These are phyloP conservation scores for Drosophila borealis DNA, from an alignment of 2,888 invertebrate species.

Conservation along the genomic window DNA sequence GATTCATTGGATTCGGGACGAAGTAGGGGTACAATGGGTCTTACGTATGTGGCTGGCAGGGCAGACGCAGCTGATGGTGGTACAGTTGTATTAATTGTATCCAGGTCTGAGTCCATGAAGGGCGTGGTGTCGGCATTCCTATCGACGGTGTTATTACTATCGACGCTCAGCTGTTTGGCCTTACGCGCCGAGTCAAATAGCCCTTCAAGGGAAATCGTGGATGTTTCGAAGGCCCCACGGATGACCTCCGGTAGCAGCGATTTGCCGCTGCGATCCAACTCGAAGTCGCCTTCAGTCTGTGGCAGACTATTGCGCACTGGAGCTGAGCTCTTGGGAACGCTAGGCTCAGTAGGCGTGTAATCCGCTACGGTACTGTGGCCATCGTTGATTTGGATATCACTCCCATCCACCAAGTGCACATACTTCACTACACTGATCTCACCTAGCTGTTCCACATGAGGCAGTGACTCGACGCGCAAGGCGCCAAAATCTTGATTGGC, in stretches of 20 bases:
- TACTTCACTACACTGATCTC: slow-evolving; percentile 89
- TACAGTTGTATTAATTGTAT: slow-evolving; percentile 10
- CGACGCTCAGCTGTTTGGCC: slow-evolving; percentile 79
- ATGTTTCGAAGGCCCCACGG: slow-evolving; percentile 86
- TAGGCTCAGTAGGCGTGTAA: slow-evolving; percentile 83
- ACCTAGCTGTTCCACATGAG: slow-evolving; percentile 88
- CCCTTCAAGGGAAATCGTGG: slow-evolving; percentile 89
- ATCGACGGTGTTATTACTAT: slow-evolving; percentile 36
- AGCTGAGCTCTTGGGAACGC: slow-evolving; percentile 37
- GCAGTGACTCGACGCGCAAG: slow-evolving; percentile 87
- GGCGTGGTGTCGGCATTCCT: slow-evolving; percentile 43
- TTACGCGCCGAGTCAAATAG: slow-evolving; percentile 87
- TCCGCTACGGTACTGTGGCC: slow-evolving; percentile 85
- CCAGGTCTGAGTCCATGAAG: background rate
- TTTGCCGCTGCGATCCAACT: slow-evolving; percentile 73
- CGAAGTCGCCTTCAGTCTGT: slow-evolving; percentile 28
- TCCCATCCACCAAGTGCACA: slow-evolving; percentile 88
- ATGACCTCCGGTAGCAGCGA: slow-evolving; percentile 82
- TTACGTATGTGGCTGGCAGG: slow-evolving; percentile 77
- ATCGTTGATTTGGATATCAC: slow-evolving; percentile 81
- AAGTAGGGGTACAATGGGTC: slow-evolving; percentile 83
- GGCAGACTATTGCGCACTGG: slow-evolving; percentile 80
- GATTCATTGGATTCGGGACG: slow-evolving; percentile 85
- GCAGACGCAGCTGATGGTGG: slow-evolving; percentile 37
- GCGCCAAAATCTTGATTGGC: slow-evolving; percentile 84